Percentiles rank a stretch among this genome's conserved stretches.
phyloP scores from a whole-genome alignment of 2,797 vertebrate species.

The Antennarius maculatus region DNA sequence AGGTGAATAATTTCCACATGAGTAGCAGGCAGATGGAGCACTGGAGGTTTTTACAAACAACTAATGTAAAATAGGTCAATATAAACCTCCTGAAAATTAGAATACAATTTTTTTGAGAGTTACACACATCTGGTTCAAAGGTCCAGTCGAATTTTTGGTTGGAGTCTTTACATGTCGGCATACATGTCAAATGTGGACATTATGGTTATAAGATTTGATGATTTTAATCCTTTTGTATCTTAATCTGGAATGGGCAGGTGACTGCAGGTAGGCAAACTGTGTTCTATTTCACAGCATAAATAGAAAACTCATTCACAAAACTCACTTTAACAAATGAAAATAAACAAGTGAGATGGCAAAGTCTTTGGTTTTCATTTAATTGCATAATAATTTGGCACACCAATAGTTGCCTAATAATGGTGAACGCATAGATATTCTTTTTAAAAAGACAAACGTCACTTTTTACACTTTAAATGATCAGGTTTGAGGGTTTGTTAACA shows the following conservation, averaged over 20 bases:
- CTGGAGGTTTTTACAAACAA: constrained; percentile 44
- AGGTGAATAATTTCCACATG: neutral
- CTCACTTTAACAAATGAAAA: too few relatives aligned
- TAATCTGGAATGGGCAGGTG: constrained; percentile 1
- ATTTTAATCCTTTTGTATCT: constrained; percentile 8
- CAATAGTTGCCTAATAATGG: too few relatives aligned
- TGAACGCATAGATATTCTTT: too few relatives aligned
- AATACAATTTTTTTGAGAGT: neutral
- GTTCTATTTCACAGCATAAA: neutral
- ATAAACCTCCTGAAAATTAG: neutral
- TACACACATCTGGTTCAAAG: neutral
- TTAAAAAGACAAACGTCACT: too few relatives aligned
- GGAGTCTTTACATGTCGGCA: neutral
- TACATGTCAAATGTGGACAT: constrained; percentile 1
- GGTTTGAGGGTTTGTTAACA: too few relatives aligned
- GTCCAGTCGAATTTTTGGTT: neutral
- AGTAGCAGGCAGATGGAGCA: neutral
- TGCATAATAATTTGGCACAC: too few relatives aligned
- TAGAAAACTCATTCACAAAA: neutral
- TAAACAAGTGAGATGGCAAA: too few relatives aligned
- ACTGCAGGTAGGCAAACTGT: constrained; percentile 5
- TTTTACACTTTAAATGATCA: too few relatives aligned
- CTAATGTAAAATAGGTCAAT: neutral
- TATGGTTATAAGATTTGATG: constrained; percentile 8
- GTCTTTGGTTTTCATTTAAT: too few relatives aligned